phyloP scores from a whole-genome alignment of 2,797 vertebrate species.

The Microcaecilia unicolor region DNA sequence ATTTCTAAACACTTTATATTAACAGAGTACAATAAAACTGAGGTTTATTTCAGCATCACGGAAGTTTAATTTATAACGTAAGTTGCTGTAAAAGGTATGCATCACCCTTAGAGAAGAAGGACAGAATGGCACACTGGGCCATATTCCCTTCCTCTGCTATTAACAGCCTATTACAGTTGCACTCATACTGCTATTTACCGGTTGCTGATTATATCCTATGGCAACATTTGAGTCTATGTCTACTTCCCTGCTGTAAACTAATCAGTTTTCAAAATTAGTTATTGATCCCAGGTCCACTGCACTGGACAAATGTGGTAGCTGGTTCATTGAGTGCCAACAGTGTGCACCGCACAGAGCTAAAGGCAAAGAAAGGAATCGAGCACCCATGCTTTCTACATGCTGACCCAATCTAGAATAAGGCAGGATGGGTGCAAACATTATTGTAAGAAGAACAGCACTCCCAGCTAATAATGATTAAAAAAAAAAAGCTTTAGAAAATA shows the following conservation, averaged over 20 bases:
- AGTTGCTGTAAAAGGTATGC: conserved; percentile 21
- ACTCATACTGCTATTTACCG: conserved; percentile 72
- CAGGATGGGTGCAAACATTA: conserved; percentile 17
- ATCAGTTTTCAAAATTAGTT: conserved; percentile 99
- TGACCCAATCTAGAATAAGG: conserved; percentile 20
- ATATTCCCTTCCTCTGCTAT: conserved; percentile 24
- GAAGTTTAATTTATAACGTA: conserved; percentile 27
- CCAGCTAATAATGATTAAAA: neutral
- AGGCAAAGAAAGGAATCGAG: conserved; percentile 37
- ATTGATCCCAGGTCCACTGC: conserved; percentile 80
- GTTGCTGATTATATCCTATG: conserved; percentile 92
- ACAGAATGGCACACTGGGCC: conserved; percentile 27
- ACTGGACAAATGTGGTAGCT: conserved; percentile 64
- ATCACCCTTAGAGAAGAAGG: conserved; percentile 21
- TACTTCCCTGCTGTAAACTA: conserved; percentile 85
- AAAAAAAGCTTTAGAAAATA: neutral
- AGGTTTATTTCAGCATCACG: conserved; percentile 27
- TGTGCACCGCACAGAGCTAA: conserved; percentile 18
- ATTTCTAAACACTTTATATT: conserved; percentile 39
- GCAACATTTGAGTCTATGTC: conserved; percentile 71
- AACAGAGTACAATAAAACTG: conserved; percentile 30
- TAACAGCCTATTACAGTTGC: conserved; percentile 51
- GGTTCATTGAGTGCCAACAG: conserved; percentile 63
- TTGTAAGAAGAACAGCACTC: conserved; percentile 2
- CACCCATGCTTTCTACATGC: conserved; percentile 14